Base-by-base conservation (phyloP, 2,113 vertebrate genomes). In the Apus apus region DNA sequence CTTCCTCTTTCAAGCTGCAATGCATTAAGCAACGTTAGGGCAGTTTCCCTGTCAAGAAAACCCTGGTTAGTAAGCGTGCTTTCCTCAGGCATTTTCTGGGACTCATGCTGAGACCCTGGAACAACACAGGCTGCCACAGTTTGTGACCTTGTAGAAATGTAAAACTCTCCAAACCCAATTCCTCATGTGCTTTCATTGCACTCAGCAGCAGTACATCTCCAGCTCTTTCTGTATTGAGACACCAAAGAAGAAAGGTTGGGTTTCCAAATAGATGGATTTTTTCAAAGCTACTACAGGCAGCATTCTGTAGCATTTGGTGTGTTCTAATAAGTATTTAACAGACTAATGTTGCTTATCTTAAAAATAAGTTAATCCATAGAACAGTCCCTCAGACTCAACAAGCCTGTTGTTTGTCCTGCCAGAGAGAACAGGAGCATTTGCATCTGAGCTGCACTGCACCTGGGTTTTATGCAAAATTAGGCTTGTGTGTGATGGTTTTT, bases 381-480 rank as follows among this genome's bases (percentile, higher is more conserved):
- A 32, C 36, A 89, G 74, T 38, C 38, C 53, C 43, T 78, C 56
- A 90, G 76, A 67, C 83, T 68, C 34, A 97, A 75, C 68, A 90
- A 86, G 89, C 90, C 88, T 92, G 87, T 66, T 95, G 78, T 94
- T 95, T 97, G 68, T 80, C 73, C 90, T 93, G 62, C 32, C 85
- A 50, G 61, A 22, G 16, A 1, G 57, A 94, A 23, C 19, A 46
- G 84, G 78, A 72, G 6, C 50, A 29, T 64, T 83, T 67, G 66
- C 87, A 76, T 79, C 53, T 53, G 76, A 86, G 88, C 65, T 23
- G 68, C 75, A 21, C 17, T 73, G 61, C 87, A 50, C 45, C 36
- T 34, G 57, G 53, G 22, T n/a, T 90, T 91, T 58, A 77, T 84
- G 91, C 90, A 64, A 50, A 94, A 80, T 34, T 1, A 43, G 74